phyloP scores from a whole-genome alignment of 2,113 vertebrate species.

The Xyliphius kryptos region DNA sequence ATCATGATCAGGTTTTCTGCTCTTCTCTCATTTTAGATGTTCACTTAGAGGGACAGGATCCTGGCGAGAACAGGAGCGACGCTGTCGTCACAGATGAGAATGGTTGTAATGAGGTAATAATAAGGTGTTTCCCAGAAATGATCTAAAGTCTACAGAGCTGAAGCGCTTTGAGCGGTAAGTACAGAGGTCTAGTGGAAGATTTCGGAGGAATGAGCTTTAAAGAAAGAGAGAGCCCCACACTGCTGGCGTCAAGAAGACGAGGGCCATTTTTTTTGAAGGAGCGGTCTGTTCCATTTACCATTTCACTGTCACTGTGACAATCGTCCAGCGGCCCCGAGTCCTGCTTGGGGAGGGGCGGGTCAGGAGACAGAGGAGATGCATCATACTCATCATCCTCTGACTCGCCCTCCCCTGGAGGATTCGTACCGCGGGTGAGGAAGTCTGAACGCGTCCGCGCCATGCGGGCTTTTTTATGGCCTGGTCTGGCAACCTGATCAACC shows the following conservation, averaged over 20 bases:
- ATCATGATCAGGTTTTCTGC: too few species aligned
- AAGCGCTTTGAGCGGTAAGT: constrained; percentile 61
- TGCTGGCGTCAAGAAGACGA: constrained; percentile 45
- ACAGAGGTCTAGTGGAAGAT: constrained; percentile 47
- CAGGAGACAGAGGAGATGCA: constrained; percentile 76
- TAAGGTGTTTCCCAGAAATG: constrained; percentile 32
- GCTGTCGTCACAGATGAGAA: constrained; percentile 33
- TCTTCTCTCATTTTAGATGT: too few species aligned
- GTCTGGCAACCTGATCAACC: constrained; percentile 73
- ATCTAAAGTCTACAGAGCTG: constrained; percentile 43
- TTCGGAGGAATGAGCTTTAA: constrained; percentile 66
- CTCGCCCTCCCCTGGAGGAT: constrained; percentile 71
- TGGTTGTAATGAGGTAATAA: constrained; percentile 9
- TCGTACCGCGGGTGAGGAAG: constrained; percentile 63
- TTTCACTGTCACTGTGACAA: constrained; percentile 99
- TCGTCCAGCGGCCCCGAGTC: constrained; percentile 76
- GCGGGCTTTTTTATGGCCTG: constrained; percentile 94
- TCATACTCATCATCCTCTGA: constrained; percentile 91
- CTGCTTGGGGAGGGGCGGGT: constrained; percentile 73
- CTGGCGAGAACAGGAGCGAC: not conserved
- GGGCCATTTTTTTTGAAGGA: constrained; percentile 42
- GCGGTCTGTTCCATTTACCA: constrained; percentile 74
- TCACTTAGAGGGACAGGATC: too few species aligned
- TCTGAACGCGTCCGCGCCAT: constrained; percentile 98
- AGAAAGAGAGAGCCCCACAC: constrained; percentile 52